These are phyloP conservation scores for Enteromius treurensis DNA, from an alignment of 2,797 vertebrate species.

Conservation along the genomic window DNA sequence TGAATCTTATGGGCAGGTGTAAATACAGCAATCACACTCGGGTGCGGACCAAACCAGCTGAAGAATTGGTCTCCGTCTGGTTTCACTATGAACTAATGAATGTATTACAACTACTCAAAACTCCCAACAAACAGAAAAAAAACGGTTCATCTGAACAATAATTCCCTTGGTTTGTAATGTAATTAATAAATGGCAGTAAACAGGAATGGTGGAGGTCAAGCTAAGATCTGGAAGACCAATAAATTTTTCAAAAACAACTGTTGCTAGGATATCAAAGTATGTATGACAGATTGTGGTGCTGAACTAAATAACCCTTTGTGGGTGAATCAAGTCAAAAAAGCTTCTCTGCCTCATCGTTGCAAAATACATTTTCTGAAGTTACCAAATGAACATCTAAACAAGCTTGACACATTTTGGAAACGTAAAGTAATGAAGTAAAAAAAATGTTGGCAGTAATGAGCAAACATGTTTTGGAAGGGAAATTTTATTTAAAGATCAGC, in stretches of 20 bases:
- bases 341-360: neutral
- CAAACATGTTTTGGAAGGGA: neutral
- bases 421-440: too few species aligned
- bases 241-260: neutral
- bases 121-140: slow-evolving; percentile 5
- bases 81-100: neutral
- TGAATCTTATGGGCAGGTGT: neutral
- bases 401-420: too few species aligned
- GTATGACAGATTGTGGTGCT: neutral
- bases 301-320: neutral
- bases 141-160: neutral
- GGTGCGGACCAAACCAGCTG: neutral
- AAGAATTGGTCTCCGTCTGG: neutral
- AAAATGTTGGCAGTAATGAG: neutral
- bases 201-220: neutral
- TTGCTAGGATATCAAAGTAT: neutral
- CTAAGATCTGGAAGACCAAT: neutral
- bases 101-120: neutral
- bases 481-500: neutral
- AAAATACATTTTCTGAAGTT: neutral
- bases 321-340: neutral
- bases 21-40: neutral
- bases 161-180: neutral
- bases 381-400: neutral
- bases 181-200: neutral